A percentile compares a stretch with the other conserved stretches of the same genome.
phyloP scores from a whole-genome alignment of 2,113 vertebrate species.

The Zootoca vivipara region DNA sequence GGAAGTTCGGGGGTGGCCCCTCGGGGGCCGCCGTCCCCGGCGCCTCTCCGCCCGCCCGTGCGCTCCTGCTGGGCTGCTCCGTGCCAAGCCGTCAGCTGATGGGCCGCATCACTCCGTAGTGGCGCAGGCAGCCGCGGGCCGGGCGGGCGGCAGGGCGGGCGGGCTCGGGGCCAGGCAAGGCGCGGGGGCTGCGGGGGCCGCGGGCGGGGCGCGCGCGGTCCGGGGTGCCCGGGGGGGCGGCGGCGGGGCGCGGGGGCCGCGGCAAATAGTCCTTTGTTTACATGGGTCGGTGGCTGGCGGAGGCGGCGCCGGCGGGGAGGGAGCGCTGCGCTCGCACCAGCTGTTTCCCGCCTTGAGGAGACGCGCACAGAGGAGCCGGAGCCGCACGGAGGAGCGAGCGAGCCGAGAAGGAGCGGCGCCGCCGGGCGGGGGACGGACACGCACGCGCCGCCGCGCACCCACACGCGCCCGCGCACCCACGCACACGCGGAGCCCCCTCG shows the following conservation, averaged over 20 bases:
- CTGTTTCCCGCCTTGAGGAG: constrained; percentile 99
- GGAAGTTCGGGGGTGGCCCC: neutral
- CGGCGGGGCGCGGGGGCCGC: constrained; percentile 49
- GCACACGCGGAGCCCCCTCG: neutral
- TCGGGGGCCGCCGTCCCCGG: neutral
- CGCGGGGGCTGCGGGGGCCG: too few species aligned
- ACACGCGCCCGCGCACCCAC: neutral
- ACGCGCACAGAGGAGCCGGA: constrained; percentile 88
- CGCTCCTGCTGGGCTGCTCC: constrained; percentile 20
- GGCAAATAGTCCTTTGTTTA: constrained; percentile 92
- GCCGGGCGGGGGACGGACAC: constrained; percentile 71
- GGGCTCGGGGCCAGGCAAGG: neutral
- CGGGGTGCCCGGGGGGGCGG: neutral
- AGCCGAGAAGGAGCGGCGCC: neutral
- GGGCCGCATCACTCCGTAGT: constrained; percentile 79
- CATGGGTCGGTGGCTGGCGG: constrained; percentile 79
- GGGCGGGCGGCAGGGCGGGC: constrained; percentile 18
- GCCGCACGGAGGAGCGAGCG: neutral
- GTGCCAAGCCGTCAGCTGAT: constrained; percentile 89
- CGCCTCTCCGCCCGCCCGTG: neutral
- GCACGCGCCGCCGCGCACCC: constrained; percentile 73
- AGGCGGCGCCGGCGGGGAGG: constrained; percentile 75
- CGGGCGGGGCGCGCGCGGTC: neutral
- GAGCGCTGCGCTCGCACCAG: constrained; percentile 91
- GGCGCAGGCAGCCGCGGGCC: constrained; percentile 74